Evolutionary conservation across 2,113 vertebrate species (phyloP).

Genomic region (Brachionichthys hirsutus): DNA sequence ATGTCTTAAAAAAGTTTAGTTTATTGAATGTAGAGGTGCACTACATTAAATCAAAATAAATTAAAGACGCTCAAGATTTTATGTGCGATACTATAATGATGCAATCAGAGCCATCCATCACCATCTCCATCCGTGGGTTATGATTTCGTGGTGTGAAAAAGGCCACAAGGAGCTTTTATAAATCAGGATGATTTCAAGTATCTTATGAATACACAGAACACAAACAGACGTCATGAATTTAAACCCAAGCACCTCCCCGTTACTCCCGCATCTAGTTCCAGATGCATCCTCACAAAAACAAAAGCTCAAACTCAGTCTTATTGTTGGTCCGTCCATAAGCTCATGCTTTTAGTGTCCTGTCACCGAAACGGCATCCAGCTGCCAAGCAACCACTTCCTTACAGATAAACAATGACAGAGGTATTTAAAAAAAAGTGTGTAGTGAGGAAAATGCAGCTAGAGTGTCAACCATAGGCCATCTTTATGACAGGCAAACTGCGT

Average conservation of each 20-base stretch:
- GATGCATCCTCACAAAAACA: constrained; percentile 19
- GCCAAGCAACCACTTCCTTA: constrained; percentile 39
- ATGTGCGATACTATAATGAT: constrained; percentile 11
- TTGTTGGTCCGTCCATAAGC: constrained; percentile 45
- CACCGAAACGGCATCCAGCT: constrained; percentile 48
- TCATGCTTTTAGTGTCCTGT: constrained; percentile 62
- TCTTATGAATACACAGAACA: constrained; percentile 43
- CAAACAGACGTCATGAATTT: constrained; percentile 43
- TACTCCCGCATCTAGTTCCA: constrained; percentile 30
- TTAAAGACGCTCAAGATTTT: constrained; percentile 25
- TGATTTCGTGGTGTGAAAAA: constrained; percentile 27
- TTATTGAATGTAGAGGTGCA: constrained; percentile 33
- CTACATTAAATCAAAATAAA: constrained; percentile 17
- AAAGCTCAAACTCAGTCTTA: too few species aligned
- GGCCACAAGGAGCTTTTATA: constrained; percentile 46
- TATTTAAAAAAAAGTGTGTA: constrained; percentile 2
- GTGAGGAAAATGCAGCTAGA: constrained; percentile 3
- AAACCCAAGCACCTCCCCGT: constrained; percentile 44
- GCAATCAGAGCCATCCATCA: constrained; percentile 23
- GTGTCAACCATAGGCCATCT: too few species aligned
- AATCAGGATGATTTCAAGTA: constrained; percentile 62
- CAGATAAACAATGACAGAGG: constrained; percentile 37
- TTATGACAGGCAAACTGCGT: constrained; percentile 2
- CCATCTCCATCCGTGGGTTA: constrained; percentile 15
- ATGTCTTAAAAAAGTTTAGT: constrained; percentile 22